Evolutionary conservation across 2,797 vertebrate genomes (phyloP).

Genomic region (Pipistrellus pipistrellus): DNA sequence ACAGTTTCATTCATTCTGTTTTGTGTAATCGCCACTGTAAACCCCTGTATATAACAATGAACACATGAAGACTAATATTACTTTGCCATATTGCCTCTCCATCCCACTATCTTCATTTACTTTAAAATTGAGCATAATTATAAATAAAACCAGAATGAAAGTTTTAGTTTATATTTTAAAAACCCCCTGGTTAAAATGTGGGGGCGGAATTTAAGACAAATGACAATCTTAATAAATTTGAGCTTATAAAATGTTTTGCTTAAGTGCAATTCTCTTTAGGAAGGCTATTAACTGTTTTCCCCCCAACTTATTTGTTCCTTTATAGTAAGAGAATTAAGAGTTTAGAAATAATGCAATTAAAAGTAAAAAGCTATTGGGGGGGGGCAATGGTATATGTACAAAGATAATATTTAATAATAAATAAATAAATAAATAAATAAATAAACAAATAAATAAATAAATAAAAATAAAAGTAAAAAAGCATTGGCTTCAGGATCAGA

Average conservation of each 20-base stretch:
- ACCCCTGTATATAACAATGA: not conserved
- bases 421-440: no score
- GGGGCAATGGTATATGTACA: no score
- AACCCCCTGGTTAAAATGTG: constrained; percentile 2
- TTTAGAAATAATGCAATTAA: constrained; percentile 46
- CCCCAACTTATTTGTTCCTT: not conserved
- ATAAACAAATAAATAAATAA: no score
- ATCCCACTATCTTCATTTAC: constrained; percentile 1
- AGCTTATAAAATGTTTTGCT: not conserved
- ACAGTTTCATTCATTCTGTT: not conserved
- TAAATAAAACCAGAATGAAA: constrained; percentile 44
- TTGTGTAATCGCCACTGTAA: not conserved
- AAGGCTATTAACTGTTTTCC: not conserved
- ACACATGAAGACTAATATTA: not conserved
- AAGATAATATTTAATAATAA: no score
- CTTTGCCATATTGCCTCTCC: not conserved
- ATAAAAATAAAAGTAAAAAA: not conserved
- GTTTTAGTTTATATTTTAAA: constrained; percentile 14
- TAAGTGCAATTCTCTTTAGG: constrained; percentile 13
- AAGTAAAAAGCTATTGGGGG: not conserved
- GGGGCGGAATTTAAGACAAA: not conserved
- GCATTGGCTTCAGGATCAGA: not conserved
- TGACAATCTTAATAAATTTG: not conserved
- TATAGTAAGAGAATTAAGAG: not conserved
- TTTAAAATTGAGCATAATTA: constrained; percentile 13